Conservation (phyloP, 2,888 invertebrate genomes). For the Volucella bombylans region DNA sequence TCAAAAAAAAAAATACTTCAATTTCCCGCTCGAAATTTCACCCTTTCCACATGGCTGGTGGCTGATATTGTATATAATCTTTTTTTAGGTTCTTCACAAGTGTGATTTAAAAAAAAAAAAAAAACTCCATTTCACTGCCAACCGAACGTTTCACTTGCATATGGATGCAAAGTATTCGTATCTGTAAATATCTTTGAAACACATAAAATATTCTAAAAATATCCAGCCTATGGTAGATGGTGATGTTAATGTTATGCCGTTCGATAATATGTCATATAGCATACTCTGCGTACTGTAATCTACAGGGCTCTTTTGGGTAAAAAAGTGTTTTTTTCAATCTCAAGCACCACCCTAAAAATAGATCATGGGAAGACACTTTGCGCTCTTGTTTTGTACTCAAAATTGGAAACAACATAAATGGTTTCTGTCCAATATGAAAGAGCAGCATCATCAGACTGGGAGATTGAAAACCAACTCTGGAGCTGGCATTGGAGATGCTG, state of each 20-base stretch:
- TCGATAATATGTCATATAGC: constrained; percentile 61
- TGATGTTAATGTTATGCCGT: constrained; percentile 51
- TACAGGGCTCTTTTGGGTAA: constrained; percentile 44
- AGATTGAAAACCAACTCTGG: constrained; percentile 56
- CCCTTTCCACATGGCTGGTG: constrained; percentile 67
- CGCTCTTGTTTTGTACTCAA: constrained; percentile 67
- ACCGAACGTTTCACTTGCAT: constrained; percentile 62
- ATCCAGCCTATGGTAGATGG: constrained; percentile 52
- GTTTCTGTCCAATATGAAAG: constrained; percentile 49
- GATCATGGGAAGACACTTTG: constrained; percentile 73
- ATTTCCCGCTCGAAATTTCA: constrained; percentile 72
- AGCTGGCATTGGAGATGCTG: constrained; percentile 20
- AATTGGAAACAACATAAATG: constrained; percentile 43
- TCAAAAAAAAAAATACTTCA: constrained; percentile 38
- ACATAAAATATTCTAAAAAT: constrained; percentile 67
- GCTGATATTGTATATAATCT: constrained; percentile 48
- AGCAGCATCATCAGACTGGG: constrained; percentile 40
- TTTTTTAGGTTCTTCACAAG: constrained; percentile 70
- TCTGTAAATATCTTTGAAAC: constrained; percentile 69
- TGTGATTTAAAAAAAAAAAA: constrained; percentile 57
- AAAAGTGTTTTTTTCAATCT: constrained; percentile 13
- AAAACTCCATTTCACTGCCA: constrained; percentile 54
- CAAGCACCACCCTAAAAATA: constrained; percentile 58
- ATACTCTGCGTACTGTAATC: constrained; percentile 44
- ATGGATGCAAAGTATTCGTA: constrained; percentile 66